These are phyloP conservation scores for Urophycis tenuis DNA, from an alignment of 2,797 vertebrate species.

Conservation along the genomic window DNA sequence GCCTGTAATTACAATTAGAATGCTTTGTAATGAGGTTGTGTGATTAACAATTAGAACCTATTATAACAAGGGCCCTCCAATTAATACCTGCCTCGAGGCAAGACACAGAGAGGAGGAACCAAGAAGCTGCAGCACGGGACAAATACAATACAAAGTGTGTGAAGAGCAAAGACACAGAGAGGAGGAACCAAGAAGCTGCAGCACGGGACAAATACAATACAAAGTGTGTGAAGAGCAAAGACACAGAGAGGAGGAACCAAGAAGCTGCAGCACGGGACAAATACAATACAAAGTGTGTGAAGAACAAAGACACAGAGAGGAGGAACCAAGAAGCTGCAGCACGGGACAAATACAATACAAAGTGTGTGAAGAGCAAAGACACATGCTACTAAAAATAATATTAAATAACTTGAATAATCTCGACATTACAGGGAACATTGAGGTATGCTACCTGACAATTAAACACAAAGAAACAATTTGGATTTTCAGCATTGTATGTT, in stretches of 20 bases:
- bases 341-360: conserved; percentile 1
- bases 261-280: not conserved
- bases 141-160: conserved; percentile 9
- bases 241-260: conserved; percentile 15
- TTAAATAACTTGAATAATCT: not conserved
- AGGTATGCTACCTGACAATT: not conserved
- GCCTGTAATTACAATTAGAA: conserved; percentile 64
- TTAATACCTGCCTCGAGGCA: conserved; percentile 59
- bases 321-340: not conserved
- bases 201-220: not conserved
- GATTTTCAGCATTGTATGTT: not conserved
- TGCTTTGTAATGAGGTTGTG: conserved; percentile 55
- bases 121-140: not conserved
- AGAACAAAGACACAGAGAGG: conserved; percentile 22
- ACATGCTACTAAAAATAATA: not conserved
- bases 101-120: conserved; percentile 20
- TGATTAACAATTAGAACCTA: conserved; percentile 65
- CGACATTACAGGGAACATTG: not conserved
- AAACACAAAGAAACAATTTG: not conserved
- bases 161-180: conserved; percentile 22
- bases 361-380: not conserved
- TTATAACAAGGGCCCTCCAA: conserved; percentile 58
- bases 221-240: conserved; percentile 12
- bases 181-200: not conserved
- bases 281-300: conserved; percentile 6